Base-by-base conservation (phyloP, 1,140 invertebrate species). In the Ceratosolen fusciceps region DNA sequence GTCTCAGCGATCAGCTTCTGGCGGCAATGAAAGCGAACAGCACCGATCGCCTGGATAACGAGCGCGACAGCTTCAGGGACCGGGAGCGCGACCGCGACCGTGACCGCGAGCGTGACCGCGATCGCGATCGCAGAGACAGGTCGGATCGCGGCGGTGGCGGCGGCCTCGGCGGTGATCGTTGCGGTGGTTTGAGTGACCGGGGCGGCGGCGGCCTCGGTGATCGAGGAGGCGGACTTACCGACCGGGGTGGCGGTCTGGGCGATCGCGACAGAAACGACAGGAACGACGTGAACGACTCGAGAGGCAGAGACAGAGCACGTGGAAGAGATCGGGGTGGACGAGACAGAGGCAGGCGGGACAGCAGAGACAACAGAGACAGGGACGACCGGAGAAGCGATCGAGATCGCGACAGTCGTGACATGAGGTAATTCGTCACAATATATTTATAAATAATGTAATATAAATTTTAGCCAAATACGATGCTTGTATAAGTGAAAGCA, bases 21-120 rank as follows among this genome's bases (percentile, higher is more conserved):
- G 88, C 88, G 79, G 90, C 81, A 75, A 91, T 91, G 85, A 90
- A 82, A 83, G 86, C 81, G 84, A 62, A 29, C 34, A 85, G 80
- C 85, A 91, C 65, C 74, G 87, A 86, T 47, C 83, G 77, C 31
- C 81, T 82, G 72, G 88, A 85, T 71, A 54, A 82, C 37, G 87
- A 87, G 49, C 83, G 86, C 3, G 82, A 79, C 12, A 79, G 80
- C 1, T 85, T 85, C 4, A 85, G 88, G 39, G 85, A 86, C 52
- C 80, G 84, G 75, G 84, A 85, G 39, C 82, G 82, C 65, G 83
- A 85, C 21, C 82, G 83, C 34, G 82, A 83, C 29, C 70, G 86
- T 58, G 82, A 80, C 52, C 85, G 86, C 26, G 31, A 65, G 3
- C 77, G 82, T 14, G 70, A 72, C 56, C 39, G 73, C 12, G 56